Evolutionary conservation across 2,888 invertebrate species (phyloP), one percentile per base, ranked within the genome.

Genomic region (Chloroclysta siterata): DNA sequence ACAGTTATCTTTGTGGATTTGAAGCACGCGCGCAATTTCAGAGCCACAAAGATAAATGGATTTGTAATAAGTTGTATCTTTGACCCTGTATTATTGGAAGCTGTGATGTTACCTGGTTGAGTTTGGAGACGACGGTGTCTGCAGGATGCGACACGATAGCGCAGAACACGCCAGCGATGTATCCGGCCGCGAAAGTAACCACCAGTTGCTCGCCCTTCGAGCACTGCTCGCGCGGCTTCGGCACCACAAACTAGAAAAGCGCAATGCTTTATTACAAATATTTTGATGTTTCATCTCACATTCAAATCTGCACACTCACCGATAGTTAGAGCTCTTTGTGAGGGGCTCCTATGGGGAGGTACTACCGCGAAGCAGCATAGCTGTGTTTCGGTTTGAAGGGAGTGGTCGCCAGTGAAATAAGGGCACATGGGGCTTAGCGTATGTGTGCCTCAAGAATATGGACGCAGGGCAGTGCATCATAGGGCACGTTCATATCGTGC

Each of bases 101-200:
- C 22, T 22, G 22, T 1, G 14, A 15, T 15, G 47, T 39, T 75
- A 92, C 97, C 94, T 99, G 98, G 94, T 99, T 99, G 77, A 99
- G 94, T 87, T 99, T 99, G 67, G 99, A 99, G 15, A 99, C 99
- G 70, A 97, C 97, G 29, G 99, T 98, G 90, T 99, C 99, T 71
- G 99, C 99, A 60, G 99, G 99, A 91, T 99, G 99, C n/a, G 98
- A 98, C 2, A 99, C 99, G 88, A 99, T 95, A 70, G 99, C 99
- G 90, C 99, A 99, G 95, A 99, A 99, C 55, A 99, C 98, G 83
- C 99, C 99, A 83, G 99, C 99, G 91, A 99, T 99, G 92, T 99
- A 99, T 79, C 98, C 96, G 11, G 96, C 96, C 42, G 97, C 97
- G 92, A 99, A 99, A 7, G 99, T 99, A 41, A 99, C 99, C 60